These are phyloP conservation scores for Pheosia tremula DNA, from an alignment of 2,888 invertebrate genomes.

Conservation along the genomic window DNA sequence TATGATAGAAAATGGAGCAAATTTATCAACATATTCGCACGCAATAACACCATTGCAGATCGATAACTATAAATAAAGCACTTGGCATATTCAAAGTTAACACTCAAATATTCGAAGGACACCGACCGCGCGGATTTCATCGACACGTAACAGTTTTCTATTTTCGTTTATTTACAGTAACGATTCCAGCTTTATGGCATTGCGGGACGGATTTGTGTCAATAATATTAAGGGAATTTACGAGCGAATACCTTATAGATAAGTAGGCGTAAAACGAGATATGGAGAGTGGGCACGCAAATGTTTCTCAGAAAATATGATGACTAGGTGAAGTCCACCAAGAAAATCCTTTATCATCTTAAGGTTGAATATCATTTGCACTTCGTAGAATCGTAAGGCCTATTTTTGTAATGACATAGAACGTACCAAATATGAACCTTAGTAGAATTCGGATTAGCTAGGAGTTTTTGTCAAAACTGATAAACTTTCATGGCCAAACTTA, in stretches of 20 bases:
- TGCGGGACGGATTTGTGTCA: constrained; percentile 61
- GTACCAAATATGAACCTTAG: too few relatives aligned
- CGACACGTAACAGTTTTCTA: constrained; percentile 59
- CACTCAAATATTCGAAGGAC: constrained; percentile 22
- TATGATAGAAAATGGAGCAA: background rate
- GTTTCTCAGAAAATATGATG: constrained; percentile 20
- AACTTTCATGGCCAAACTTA: too few relatives aligned
- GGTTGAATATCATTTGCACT: too few relatives aligned
- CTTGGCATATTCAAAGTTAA: constrained; percentile 3
- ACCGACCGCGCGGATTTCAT: constrained; percentile 33
- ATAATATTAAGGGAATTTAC: constrained; percentile 62
- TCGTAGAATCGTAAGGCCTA: too few relatives aligned
- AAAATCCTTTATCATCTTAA: too few relatives aligned
- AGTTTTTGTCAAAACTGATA: too few relatives aligned
- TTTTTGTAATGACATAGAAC: too few relatives aligned
- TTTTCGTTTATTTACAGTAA: constrained; percentile 67
- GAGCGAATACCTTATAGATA: constrained; percentile 51
- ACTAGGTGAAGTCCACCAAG: background rate
- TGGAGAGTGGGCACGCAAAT: constrained; percentile 49
- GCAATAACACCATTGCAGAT: constrained; percentile 5
- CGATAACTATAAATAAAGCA: constrained; percentile 1
- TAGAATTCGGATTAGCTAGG: too few relatives aligned
- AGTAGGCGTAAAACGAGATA: constrained; percentile 51
- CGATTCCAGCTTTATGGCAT: constrained; percentile 62
- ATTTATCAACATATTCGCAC: background rate